These are phyloP conservation scores for Planiliza haematocheilus DNA, from an alignment of 2,113 vertebrate genomes.

Conservation along the genomic window DNA sequence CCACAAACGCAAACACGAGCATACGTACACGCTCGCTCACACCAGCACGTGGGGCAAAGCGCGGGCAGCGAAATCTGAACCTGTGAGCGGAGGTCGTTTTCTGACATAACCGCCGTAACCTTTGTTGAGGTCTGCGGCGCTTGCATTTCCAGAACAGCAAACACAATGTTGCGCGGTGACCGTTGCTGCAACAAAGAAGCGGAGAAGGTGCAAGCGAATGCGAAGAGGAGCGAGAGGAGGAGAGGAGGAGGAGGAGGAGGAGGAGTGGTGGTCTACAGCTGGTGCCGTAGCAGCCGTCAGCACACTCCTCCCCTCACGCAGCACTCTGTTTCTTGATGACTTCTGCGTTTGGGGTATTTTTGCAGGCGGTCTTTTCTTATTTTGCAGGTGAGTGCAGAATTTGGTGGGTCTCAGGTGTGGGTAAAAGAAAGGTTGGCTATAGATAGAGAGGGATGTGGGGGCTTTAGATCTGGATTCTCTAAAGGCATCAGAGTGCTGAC, in stretches of 20 bases:
- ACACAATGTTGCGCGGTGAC: slow-evolving; percentile 22
- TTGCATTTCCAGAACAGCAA: slow-evolving; percentile 43
- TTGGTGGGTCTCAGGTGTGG: slow-evolving; percentile 81
- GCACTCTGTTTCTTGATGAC: slow-evolving; percentile 82
- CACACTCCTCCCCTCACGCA: slow-evolving; percentile 54
- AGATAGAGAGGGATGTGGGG: neutral
- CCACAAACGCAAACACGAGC: slow-evolving; percentile 12
- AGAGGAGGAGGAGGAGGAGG: slow-evolving; percentile 36
- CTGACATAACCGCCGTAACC: slow-evolving; percentile 44
- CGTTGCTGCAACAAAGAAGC: slow-evolving; percentile 17
- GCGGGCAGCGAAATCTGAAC: slow-evolving; percentile 45
- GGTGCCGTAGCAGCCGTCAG: slow-evolving; percentile 58
- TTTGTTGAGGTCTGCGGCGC: slow-evolving; percentile 55
- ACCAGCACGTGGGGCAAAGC: slow-evolving; percentile 13
- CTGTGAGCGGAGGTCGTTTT: slow-evolving; percentile 38
- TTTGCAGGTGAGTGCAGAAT: slow-evolving; percentile 83
- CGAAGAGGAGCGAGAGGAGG: slow-evolving; percentile 36
- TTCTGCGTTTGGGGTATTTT: slow-evolving; percentile 74
- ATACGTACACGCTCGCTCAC: slow-evolving; percentile 8
- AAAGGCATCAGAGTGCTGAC: slow-evolving; percentile 79
- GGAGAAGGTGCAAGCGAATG: slow-evolving; percentile 44
- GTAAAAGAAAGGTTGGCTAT: slow-evolving; percentile 64
- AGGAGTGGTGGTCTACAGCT: slow-evolving; percentile 66
- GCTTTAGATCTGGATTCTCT: slow-evolving; percentile 74
- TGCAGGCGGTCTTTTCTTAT: slow-evolving; percentile 74